phyloP scores from a whole-genome alignment of 2,888 invertebrate genomes.

The Craniophora ligustri region DNA sequence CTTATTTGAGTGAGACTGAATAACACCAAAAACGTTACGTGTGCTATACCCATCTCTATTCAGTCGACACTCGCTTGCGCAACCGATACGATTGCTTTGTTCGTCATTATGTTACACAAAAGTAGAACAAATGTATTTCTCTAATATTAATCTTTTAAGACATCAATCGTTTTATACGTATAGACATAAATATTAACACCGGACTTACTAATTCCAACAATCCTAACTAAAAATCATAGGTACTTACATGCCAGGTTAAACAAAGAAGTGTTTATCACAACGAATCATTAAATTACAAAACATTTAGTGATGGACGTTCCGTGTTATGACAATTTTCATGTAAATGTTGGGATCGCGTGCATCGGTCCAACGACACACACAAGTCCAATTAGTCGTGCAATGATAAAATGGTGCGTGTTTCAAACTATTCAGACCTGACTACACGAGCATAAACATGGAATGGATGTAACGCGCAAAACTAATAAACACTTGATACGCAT shows the following conservation, averaged over 20 bases:
- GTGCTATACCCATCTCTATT: constrained; percentile 55
- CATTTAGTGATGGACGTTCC: constrained; percentile 46
- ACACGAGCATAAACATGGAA: constrained; percentile 34
- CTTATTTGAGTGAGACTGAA: constrained; percentile 59
- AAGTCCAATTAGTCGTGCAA: constrained; percentile 57
- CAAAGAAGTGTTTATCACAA: constrained; percentile 45
- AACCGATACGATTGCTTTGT: constrained; percentile 67
- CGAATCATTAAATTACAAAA: constrained; percentile 52
- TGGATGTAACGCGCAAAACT: constrained; percentile 41
- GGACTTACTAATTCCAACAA: no score
- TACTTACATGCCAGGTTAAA: constrained; percentile 11
- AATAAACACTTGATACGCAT: constrained; percentile 47
- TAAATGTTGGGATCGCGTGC: constrained; percentile 68
- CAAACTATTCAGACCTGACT: constrained; percentile 53
- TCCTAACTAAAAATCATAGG: not conserved
- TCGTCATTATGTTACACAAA: constrained; percentile 57
- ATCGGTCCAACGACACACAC: constrained; percentile 45
- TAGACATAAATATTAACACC: no score
- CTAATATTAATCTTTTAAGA: constrained; percentile 33
- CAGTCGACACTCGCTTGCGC: constrained; percentile 57
- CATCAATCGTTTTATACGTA: no score
- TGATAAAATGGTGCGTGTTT: constrained; percentile 66
- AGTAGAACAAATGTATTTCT: constrained; percentile 52
- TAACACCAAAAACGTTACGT: constrained; percentile 70
- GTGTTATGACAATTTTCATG: constrained; percentile 62